Evolutionary conservation across 2,113 vertebrate species (phyloP).

Genomic region (Amazona vittata): DNA sequence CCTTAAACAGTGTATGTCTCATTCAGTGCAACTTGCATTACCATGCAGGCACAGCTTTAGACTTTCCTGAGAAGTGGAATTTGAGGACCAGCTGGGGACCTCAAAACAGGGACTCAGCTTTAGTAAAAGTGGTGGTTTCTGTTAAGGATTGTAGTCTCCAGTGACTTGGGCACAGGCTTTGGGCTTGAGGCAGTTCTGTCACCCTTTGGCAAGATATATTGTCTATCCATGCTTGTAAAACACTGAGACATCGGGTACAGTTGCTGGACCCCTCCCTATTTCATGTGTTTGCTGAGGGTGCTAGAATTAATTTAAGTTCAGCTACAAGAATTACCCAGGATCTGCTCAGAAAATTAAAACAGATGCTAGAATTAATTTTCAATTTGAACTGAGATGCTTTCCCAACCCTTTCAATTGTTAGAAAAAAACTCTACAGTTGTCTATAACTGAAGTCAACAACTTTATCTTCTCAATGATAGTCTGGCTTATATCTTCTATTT

Average conservation of each 20-base stretch:
- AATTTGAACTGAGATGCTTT: neutral
- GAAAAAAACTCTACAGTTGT: neutral
- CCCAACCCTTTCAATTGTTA: neutral
- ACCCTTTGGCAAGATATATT: neutral
- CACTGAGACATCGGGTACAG: accelerated
- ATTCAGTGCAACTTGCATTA: accelerated
- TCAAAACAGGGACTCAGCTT: neutral
- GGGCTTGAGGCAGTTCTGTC: neutral
- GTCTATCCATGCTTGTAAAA: neutral
- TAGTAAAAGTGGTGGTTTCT: neutral
- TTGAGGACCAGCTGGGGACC: neutral
- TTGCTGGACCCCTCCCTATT: neutral
- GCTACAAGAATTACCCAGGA: neutral
- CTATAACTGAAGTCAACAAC: neutral
- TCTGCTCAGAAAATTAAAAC: neutral
- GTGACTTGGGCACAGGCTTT: accelerated
- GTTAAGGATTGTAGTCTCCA: neutral
- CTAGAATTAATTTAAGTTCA: neutral
- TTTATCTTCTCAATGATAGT: neutral
- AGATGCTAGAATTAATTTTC: neutral
- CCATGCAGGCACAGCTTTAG: neutral
- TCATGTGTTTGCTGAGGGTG: neutral
- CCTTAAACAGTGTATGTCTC: neutral
- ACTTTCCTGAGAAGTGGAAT: neutral
- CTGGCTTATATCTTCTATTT: neutral